Conservation (phyloP, 2,888 invertebrate species). For the Drosophila neoperkinsi region DNA sequence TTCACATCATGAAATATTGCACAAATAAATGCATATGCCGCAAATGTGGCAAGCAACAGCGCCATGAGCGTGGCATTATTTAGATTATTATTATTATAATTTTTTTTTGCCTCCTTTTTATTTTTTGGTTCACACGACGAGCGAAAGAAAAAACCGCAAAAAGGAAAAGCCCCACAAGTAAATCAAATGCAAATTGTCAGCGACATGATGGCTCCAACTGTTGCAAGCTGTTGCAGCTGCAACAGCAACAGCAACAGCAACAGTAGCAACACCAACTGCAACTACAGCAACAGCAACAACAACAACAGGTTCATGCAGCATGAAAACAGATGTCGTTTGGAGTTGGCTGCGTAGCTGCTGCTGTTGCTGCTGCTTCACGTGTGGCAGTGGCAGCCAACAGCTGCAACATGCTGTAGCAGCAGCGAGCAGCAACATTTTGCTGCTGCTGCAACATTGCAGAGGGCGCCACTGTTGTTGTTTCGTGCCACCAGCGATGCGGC, state of each 20-base stretch:
- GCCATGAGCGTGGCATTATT: conserved; percentile 7
- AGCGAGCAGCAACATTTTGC: conserved; percentile 55
- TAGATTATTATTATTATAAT: background rate
- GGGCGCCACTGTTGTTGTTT: conserved; percentile 84
- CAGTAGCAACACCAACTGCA: conserved; percentile 33
- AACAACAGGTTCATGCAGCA: conserved; percentile 64
- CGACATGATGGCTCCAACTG: conserved; percentile 56
- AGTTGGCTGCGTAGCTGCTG: conserved; percentile 11
- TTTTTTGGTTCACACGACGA: conserved; percentile 60
- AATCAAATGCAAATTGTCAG: conserved; percentile 61
- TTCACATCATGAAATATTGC: background rate
- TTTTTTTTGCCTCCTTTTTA: background rate
- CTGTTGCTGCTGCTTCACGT: conserved; percentile 51
- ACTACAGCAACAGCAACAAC: conserved; percentile 44
- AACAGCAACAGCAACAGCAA: conserved; percentile 44
- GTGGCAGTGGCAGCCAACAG: conserved; percentile 65
- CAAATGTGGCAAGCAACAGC: conserved; percentile 22
- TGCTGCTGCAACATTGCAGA: conserved; percentile 82
- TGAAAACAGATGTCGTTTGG: conserved; percentile 77
- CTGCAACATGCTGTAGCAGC: conserved; percentile 71
- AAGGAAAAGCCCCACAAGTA: conserved; percentile 73
- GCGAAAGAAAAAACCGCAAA: conserved; percentile 36
- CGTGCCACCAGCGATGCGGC: conserved; percentile 83
- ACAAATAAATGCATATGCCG: background rate
- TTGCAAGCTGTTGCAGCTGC: conserved; percentile 57